Conservation (phyloP, 2,888 invertebrate genomes). For the Hedya salicella region DNA sequence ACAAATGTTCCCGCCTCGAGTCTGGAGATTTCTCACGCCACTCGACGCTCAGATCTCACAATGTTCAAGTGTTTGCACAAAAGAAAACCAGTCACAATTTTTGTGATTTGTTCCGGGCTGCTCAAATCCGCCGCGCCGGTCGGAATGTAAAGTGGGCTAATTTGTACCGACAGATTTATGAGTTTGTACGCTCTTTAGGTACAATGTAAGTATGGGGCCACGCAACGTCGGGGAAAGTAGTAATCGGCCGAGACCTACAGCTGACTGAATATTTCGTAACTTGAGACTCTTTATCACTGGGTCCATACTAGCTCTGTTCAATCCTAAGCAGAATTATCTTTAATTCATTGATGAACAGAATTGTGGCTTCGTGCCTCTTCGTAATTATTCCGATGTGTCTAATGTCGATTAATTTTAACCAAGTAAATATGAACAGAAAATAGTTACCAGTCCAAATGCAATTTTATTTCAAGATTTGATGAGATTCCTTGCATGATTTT, state of each 20-base stretch:
- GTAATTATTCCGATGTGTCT: no score
- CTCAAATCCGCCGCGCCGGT: slow-evolving; percentile 48
- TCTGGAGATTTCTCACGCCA: slow-evolving; percentile 64
- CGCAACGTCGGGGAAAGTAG: slow-evolving; percentile 59
- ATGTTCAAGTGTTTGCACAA: slow-evolving; percentile 58
- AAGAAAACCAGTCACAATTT: slow-evolving; percentile 62
- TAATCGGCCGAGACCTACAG: slow-evolving; percentile 59
- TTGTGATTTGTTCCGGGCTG: slow-evolving; percentile 55
- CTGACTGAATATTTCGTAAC: slow-evolving; percentile 53
- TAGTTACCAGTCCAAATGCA: no score
- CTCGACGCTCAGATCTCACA: slow-evolving; percentile 55
- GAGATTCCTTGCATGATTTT: no score
- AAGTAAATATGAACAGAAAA: no score
- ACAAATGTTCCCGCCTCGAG: slow-evolving; percentile 9
- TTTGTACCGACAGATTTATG: slow-evolving; percentile 77
- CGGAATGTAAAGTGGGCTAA: slow-evolving; percentile 60
- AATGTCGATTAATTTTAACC: no score
- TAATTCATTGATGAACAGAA: background rate
- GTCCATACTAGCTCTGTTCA: background rate
- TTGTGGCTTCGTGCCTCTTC: no score
- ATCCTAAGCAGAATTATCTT: background rate
- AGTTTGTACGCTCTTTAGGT: slow-evolving; percentile 51
- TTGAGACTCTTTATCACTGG: slow-evolving; percentile 18
- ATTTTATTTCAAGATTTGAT: no score
- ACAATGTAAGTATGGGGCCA: slow-evolving; percentile 54